Evolutionary conservation across 2,797 vertebrate genomes (phyloP).

Genomic region (Spheniscus humboldti): DNA sequence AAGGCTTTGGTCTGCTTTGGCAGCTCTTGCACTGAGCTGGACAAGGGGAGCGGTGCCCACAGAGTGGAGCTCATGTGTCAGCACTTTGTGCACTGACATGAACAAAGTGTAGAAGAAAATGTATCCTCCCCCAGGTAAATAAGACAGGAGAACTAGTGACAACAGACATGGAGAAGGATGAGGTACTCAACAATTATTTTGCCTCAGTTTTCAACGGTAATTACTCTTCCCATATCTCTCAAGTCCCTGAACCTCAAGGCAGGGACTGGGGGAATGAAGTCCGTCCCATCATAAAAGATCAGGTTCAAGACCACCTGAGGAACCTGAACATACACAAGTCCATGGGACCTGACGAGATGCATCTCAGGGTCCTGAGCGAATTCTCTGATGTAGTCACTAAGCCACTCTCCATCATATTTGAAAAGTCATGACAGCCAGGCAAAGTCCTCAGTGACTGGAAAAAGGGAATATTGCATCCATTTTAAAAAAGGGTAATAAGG

Average conservation of each 20-base stretch:
- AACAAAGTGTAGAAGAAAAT: background rate
- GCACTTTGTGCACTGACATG: background rate
- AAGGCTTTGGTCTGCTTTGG: background rate
- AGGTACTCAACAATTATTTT: background rate
- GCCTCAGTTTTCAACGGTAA: background rate
- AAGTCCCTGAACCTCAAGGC: background rate
- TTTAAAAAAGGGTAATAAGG: background rate
- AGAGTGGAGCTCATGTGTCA: background rate
- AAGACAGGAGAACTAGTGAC: background rate
- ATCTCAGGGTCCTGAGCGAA: background rate
- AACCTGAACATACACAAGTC: background rate
- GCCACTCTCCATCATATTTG: background rate
- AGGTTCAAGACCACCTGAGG: background rate
- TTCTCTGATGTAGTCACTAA: background rate
- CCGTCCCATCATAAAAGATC: background rate
- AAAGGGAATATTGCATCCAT: background rate
- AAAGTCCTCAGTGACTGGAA: background rate
- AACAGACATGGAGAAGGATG: background rate
- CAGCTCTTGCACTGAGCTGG: background rate
- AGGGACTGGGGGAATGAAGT: background rate
- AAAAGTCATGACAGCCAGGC: background rate
- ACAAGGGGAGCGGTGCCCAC: background rate
- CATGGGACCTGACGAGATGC: background rate
- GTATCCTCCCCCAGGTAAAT: background rate
- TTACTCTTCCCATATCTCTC: background rate